Evolutionary conservation across 2,888 invertebrate genomes (phyloP), one percentile per base, ranked within the genome.

Genomic region (Linnaemya tessellans): DNA sequence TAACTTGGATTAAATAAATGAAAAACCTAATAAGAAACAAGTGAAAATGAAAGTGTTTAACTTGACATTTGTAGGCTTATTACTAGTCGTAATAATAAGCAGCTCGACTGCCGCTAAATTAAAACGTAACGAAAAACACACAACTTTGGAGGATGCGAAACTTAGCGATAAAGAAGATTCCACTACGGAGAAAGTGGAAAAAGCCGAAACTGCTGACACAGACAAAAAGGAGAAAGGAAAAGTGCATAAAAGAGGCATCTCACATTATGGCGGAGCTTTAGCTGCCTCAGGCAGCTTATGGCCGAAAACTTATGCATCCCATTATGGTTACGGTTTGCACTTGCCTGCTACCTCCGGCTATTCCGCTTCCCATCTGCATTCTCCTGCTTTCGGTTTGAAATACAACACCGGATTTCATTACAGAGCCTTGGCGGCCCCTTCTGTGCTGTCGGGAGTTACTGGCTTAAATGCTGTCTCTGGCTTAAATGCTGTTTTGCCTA

Each of bases 271-370:
- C 20, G 70, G 82, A 64, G 80, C 71, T 18, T 84, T 56, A 70
- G 82, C 41, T 25, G 35, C 80, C 1, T 20, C 58, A 10, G 73
- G 62, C 2, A 68, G 68, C 0, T 87, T 88, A 20, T 92, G 91
- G 92, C 92, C 92, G 3, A 89, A 88, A 3, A 88, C 88, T 15
- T 92, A 92, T 86, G 92, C 92, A 7, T 80, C 91, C 1, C 90
- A 91, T 41, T 92, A 90, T 82, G 92, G 91, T 41, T 91, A 92
- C 68, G 90, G 89, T 41, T 80, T 91, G 80, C 89, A 90, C 30
- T 71, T 90, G 85, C 91, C 92, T 0, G 87, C 86, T 8, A 88
- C 88, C 1, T 74, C 88, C 10, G 82, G 87, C 0, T 90, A 82
- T n/a, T 56, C 86, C 0, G 89, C 88, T 0, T 84, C 86, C 3